Evolutionary conservation across 2,888 invertebrate species (phyloP).

Genomic region (Dasysyrphus tricinctus): DNA sequence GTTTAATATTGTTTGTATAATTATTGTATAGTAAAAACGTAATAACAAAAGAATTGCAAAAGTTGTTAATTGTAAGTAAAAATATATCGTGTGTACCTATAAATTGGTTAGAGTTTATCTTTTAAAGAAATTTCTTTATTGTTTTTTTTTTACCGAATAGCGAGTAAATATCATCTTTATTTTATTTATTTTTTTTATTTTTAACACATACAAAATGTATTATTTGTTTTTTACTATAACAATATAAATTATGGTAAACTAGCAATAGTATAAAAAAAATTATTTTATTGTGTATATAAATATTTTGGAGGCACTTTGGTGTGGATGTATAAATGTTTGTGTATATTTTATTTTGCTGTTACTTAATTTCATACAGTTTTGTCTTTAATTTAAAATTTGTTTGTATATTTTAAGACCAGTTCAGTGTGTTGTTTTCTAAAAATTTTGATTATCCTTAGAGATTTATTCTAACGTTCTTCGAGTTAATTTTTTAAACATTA

Average conservation of each 20-base stretch:
- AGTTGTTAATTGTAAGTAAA: not conserved
- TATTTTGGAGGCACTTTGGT: constrained; percentile 72
- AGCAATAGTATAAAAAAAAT: constrained; percentile 40
- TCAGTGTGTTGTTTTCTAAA: too few species aligned
- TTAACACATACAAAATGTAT: constrained; percentile 1
- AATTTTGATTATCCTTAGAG: too few species aligned
- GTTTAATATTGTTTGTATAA: constrained; percentile 1
- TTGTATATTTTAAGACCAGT: not conserved
- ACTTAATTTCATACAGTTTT: not conserved
- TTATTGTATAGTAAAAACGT: not conserved
- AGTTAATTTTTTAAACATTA: too few species aligned
- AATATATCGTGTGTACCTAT: not conserved
- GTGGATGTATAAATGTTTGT: constrained; percentile 23
- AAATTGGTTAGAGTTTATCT: not conserved
- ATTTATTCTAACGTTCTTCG: too few species aligned
- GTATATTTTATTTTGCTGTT: not conserved
- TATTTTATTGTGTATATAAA: constrained; percentile 36
- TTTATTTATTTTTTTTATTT: not conserved
- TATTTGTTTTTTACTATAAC: not conserved
- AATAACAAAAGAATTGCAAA: not conserved
- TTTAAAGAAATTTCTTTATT: not conserved
- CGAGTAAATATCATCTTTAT: constrained; percentile 23
- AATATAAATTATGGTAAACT: constrained; percentile 9
- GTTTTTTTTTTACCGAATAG: not conserved
- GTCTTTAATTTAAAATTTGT: not conserved